Evolutionary conservation across 2,113 vertebrate genomes (phyloP), one percentile per base, ranked within the genome.

Genomic region (Epinephelus moara): DNA sequence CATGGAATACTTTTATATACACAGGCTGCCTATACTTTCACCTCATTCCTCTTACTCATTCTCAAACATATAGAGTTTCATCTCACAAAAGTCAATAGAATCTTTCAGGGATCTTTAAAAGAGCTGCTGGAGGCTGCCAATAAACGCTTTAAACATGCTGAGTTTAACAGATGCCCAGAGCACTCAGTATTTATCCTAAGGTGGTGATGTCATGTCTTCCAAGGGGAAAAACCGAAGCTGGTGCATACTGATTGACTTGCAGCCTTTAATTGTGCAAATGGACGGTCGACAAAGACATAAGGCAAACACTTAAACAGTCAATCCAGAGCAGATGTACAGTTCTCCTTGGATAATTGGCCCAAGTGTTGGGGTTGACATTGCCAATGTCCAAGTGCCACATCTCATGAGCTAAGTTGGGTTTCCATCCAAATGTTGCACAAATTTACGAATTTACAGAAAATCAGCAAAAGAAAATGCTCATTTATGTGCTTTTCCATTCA

Each of bases 181-280:
- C 21, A 40, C 45, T 59, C 63, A 37, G 42, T 21, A 18, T 78
- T 69, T 60, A 78, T 78, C 42, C 63, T 23, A 40, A 33, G 37
- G 56, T 30, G 45, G 13, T 47, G 52, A 59, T 37, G 53, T 37
- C 14, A 42, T 21, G 45, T 61, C 25, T 60, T 64, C 21, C 1
- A 7, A 42, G 60, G 60, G 50, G 17, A 1, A 62, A 5, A 21
- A 40, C 18, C 6, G 40, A 13, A n/a, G 15, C 62, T 15, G 33
- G 6, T 45, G 62, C 11, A 45, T 6, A 15, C 12, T 45, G 37
- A n/a, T 8, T 23, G 19, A 64, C 60, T 62, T 37, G 18, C 17
- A 11, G 27, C 17, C 30, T 37, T 61, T 40, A 62, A 37, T 21
- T 37, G 27, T 60, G 57, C 25, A 30, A 60, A 60, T 23, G 13